phyloP scores from a whole-genome alignment of 2,888 invertebrate genomes.

The Abscondita cerata region DNA sequence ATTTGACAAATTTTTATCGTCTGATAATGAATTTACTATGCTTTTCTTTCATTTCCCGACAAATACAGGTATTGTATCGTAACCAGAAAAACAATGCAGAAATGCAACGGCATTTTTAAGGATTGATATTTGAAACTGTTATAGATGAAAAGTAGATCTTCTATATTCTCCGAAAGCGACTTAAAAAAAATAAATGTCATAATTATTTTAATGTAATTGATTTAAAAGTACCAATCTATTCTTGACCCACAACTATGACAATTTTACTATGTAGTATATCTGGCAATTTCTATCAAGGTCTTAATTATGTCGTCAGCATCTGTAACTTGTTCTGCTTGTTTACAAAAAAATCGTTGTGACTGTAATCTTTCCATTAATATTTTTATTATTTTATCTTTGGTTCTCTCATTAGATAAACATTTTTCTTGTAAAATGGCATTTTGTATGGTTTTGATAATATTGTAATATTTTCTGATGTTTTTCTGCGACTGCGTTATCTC shows the following conservation, averaged over 20 bases:
- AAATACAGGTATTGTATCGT: slow-evolving; percentile 26
- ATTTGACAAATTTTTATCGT: too few relatives aligned
- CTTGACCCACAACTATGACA: slow-evolving; percentile 43
- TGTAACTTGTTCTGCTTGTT: slow-evolving; percentile 43
- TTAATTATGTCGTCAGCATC: slow-evolving; percentile 41
- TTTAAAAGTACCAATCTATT: slow-evolving; percentile 44
- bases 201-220: slow-evolving; percentile 35
- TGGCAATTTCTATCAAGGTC: slow-evolving; percentile 40
- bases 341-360: slow-evolving; percentile 38
- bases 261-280: slow-evolving; percentile 39
- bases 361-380: slow-evolving; percentile 32
- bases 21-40: too few relatives aligned
- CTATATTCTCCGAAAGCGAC: slow-evolving; percentile 26
- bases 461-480: slow-evolving; percentile 34
- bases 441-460: slow-evolving; percentile 35
- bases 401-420: slow-evolving; percentile 42
- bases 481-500: slow-evolving; percentile 37
- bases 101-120: slow-evolving; percentile 29
- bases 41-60: slow-evolving; percentile 32
- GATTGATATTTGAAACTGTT: slow-evolving; percentile 38
- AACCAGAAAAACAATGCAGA: slow-evolving; percentile 23
- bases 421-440: slow-evolving; percentile 43
- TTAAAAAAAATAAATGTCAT: slow-evolving; percentile 25
- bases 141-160: slow-evolving; percentile 26
- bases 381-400: slow-evolving; percentile 43